A percentile compares a stretch with the other conserved stretches of the same genome.
Conservation (phyloP, 2,797 vertebrate species). For the Arnoldichthys spilopterus region DNA sequence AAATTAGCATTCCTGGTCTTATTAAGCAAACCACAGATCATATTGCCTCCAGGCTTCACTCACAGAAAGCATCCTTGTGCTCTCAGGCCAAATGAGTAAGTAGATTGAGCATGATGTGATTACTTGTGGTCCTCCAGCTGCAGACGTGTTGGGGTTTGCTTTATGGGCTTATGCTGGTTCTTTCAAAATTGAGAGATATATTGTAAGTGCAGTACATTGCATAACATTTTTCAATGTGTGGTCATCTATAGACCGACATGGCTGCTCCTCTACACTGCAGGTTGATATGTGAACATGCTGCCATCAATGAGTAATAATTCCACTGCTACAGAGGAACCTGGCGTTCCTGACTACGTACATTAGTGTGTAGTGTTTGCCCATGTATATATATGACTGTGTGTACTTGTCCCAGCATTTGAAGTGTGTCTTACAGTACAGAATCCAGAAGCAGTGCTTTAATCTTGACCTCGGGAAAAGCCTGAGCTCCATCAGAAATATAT, state of each 20-base stretch:
- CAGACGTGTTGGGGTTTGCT: not conserved
- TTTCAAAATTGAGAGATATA: not conserved
- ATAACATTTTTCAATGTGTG: not conserved
- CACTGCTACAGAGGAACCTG: not conserved
- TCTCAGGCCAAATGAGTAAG: not conserved
- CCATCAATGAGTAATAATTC: not conserved
- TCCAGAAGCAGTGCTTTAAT: not conserved
- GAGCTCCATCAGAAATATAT: slow-evolving; percentile 20
- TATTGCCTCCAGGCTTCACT: not conserved
- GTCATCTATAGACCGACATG: not conserved
- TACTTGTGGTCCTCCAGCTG: not conserved
- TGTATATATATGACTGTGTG: not conserved
- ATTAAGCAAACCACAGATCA: not conserved
- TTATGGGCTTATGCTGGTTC: not conserved
- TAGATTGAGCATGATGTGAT: not conserved
- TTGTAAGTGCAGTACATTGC: not conserved
- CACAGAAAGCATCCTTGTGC: not conserved
- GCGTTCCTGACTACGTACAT: not conserved
- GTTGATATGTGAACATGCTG: not conserved
- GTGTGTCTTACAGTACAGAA: slow-evolving; percentile 2
- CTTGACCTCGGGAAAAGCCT: not conserved
- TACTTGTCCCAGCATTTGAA: slow-evolving; percentile 1
- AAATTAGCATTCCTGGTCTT: not conserved
- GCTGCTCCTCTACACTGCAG: not conserved
- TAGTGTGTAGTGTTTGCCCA: not conserved